Percentiles rank a stretch among this genome's conserved stretches.
Conservation (phyloP, 2,797 vertebrate genomes). For the Cryptoprocta ferox region DNA sequence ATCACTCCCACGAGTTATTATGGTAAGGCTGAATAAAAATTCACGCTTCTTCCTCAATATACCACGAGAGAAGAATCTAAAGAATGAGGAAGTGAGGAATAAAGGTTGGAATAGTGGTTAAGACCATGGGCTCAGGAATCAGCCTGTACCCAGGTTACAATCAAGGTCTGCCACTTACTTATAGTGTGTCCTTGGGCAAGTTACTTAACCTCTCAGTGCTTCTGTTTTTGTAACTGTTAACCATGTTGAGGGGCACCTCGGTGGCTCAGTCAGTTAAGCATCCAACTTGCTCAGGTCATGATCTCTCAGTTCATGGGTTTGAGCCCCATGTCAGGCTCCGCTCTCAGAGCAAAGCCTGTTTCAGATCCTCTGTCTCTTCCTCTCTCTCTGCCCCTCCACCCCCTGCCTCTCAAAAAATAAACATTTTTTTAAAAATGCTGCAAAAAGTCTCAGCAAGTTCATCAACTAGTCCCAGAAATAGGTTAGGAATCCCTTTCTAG, state of each 20-base stretch:
- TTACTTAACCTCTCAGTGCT: not conserved
- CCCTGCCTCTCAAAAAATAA: too few species aligned
- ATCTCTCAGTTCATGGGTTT: too few species aligned
- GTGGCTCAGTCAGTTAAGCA: too few species aligned
- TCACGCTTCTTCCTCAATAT: not conserved
- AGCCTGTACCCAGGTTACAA: not conserved
- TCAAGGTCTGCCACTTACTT: not conserved
- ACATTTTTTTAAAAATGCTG: too few species aligned
- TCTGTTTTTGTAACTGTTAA: not conserved
- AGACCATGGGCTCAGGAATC: not conserved
- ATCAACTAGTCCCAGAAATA: not conserved
- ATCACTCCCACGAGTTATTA: not conserved
- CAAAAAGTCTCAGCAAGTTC: slow-evolving; percentile 39
- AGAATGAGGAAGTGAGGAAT: not conserved
- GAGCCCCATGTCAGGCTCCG: too few species aligned
- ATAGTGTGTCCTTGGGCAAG: not conserved
- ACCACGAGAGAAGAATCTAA: not conserved
- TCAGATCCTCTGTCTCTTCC: too few species aligned
- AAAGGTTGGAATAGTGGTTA: not conserved
- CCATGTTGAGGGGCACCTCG: not conserved
- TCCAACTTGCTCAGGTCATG: too few species aligned
- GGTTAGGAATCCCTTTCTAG: not conserved
- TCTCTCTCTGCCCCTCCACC: too few species aligned
- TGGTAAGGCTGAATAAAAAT: not conserved
- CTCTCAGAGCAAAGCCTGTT: too few species aligned